Evolutionary conservation across 1,140 invertebrate genomes (phyloP).

Genomic region (Drosophila rufa): DNA sequence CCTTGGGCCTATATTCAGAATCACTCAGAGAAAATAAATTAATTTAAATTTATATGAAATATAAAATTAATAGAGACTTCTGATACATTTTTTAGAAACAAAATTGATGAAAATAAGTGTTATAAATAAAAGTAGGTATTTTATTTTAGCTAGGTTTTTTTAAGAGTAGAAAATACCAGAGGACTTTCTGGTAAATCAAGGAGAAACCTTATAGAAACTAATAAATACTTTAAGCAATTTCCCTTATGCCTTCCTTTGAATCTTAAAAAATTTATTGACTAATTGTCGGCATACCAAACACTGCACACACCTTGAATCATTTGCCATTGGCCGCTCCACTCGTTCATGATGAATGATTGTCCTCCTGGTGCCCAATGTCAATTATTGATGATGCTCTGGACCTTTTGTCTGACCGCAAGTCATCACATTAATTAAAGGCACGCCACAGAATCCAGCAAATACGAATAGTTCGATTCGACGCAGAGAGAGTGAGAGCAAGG

Average conservation of each 20-base stretch:
- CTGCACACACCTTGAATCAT: conserved; percentile 20
- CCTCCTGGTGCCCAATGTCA: conserved; percentile 24
- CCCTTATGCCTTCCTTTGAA: no score
- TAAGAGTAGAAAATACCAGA: no score
- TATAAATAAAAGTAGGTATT: no score
- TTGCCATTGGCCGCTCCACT: neutral
- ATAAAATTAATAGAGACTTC: neutral
- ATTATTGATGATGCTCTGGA: conserved; percentile 56
- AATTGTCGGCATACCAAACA: conserved; percentile 8
- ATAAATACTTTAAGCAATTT: neutral
- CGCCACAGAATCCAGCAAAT: conserved; percentile 45
- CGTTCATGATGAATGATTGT: conserved; percentile 47
- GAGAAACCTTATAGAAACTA: no score
- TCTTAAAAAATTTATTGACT: neutral
- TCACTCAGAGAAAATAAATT: neutral
- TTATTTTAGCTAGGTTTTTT: neutral
- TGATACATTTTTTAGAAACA: no score
- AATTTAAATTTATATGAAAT: neutral
- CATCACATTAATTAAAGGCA: conserved; percentile 61
- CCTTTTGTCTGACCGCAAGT: conserved; percentile 57
- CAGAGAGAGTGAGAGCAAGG: conserved; percentile 3
- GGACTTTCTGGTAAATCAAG: no score
- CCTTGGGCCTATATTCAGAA: neutral
- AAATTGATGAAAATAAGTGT: no score
- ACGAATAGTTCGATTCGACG: conserved; percentile 56